Evolutionary conservation across 2,888 invertebrate genomes (phyloP), one percentile per base, ranked within the genome.

Genomic region (Acronicta psi): DNA sequence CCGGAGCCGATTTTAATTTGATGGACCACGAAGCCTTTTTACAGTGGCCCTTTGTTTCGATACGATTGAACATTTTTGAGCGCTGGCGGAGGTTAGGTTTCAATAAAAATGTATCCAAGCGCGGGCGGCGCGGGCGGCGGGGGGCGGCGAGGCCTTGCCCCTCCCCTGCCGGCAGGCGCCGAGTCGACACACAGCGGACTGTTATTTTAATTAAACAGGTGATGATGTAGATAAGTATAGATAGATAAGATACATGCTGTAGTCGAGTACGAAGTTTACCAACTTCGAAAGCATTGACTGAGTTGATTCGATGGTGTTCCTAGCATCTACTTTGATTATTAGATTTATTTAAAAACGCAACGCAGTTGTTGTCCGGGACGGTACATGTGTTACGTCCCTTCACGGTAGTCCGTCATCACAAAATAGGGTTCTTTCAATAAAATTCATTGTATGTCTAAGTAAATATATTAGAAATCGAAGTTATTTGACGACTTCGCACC

Each of bases 401-500:
- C n/a, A n/a, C n/a, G n/a, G n/a, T 47, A 45, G 42, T 50, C 34
- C 23, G 14, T 16, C 23, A 6, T 2, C 25, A 25, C 25, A 8
- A 76, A 74, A 81, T 80, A 79, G 73, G 77, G 73, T 77, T 69
- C 69, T 73, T 75, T 79, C 80, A 74, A 81, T 81, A 76, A 78
- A 82, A 84, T 81, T 82, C 71, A 78, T 80, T 84, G 83, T 82
- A 85, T 80, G 79, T 81, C 81, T 80, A 73, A 86, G 81, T 84
- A 82, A 83, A 85, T 84, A 84, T 82, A 83, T 86, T 82, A 81
- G 81, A 80, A 85, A 85, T 83, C 78, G 81, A 79, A 81, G 81
- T 79, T 81, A 82, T 81, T 83, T 79, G 72, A 75, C 65, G 73
- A 59, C 51, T 34, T 23, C 36, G 34, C 51, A 59, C 61, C 50